phyloP scores from a whole-genome alignment of 2,797 vertebrate species.

The Spinibarbus caldwelli region DNA sequence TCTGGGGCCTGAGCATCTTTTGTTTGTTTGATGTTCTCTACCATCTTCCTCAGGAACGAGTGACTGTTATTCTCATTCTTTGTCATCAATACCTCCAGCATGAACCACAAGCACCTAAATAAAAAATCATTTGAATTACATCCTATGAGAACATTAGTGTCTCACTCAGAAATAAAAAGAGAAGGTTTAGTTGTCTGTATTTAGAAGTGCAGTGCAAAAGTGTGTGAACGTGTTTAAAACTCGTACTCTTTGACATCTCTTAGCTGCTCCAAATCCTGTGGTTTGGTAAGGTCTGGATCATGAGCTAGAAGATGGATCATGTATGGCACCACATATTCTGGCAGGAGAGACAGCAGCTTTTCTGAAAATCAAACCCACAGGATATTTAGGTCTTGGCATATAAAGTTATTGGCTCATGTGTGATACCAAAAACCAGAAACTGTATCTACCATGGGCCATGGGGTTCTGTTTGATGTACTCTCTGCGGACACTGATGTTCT shows the following conservation, averaged over 20 bases:
- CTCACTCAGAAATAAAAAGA: background rate
- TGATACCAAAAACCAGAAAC: background rate
- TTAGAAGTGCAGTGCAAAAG: background rate
- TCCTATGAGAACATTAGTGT: background rate
- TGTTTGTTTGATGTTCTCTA: slow-evolving; percentile 97
- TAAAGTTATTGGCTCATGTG: no score
- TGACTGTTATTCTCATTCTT: slow-evolving; percentile 99
- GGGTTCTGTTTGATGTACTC: slow-evolving; percentile 98
- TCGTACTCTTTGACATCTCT: slow-evolving; percentile 98
- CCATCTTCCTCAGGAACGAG: slow-evolving; percentile 97
- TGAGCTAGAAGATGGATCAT: slow-evolving; percentile 98
- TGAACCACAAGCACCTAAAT: slow-evolving; percentile 97
- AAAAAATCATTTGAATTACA: background rate
- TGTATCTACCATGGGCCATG: slow-evolving; percentile 54
- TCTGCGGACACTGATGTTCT: slow-evolving; percentile 97
- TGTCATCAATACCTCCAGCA: slow-evolving; percentile 99
- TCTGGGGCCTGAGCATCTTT: slow-evolving; percentile 97
- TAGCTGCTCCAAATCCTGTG: slow-evolving; percentile 96
- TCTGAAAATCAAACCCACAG: slow-evolving; percentile 76
- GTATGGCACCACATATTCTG: slow-evolving; percentile 97
- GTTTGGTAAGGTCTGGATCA: slow-evolving; percentile 98
- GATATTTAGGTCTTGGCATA: background rate
- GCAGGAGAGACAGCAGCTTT: slow-evolving; percentile 92
- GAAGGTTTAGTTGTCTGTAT: no score
- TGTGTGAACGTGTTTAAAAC: slow-evolving; percentile 59